These are phyloP conservation scores for Urocyon cinereoargenteus DNA, from an alignment of 2,797 vertebrate genomes.

Conservation along the genomic window DNA sequence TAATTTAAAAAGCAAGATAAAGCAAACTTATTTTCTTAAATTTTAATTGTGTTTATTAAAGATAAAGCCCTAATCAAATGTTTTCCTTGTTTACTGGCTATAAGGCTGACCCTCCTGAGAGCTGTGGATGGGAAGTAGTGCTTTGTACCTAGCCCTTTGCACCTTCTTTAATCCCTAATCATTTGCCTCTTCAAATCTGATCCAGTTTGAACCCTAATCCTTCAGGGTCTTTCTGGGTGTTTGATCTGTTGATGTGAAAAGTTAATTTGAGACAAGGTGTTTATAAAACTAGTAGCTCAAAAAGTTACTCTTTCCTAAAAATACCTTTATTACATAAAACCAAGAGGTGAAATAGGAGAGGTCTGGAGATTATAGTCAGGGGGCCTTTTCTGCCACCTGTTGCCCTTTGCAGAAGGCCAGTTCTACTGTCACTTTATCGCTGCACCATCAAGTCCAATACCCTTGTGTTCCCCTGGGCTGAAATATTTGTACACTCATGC, in stretches of 20 bases:
- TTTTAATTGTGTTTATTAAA: constrained; percentile 60
- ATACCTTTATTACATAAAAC: neutral
- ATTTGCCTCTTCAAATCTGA: constrained; percentile 7
- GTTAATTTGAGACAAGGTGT: constrained; percentile 3
- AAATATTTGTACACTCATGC: neutral
- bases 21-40: neutral
- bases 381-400: neutral
- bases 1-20: constrained; percentile 52
- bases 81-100: neutral
- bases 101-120: neutral
- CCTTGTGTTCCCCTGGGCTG: neutral
- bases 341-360: neutral
- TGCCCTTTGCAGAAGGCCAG: constrained; percentile 2
- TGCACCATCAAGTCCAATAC: neutral
- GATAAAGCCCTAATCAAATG: neutral
- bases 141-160: neutral
- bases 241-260: constrained; percentile 36
- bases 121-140: neutral
- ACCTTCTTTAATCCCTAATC: neutral
- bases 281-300: constrained; percentile 21
- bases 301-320: neutral
- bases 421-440: neutral
- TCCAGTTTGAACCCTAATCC: neutral
- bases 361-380: neutral
- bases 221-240: constrained; percentile 4